Evolutionary conservation across 2,888 invertebrate genomes (phyloP).

Genomic region (Plebejus argus): DNA sequence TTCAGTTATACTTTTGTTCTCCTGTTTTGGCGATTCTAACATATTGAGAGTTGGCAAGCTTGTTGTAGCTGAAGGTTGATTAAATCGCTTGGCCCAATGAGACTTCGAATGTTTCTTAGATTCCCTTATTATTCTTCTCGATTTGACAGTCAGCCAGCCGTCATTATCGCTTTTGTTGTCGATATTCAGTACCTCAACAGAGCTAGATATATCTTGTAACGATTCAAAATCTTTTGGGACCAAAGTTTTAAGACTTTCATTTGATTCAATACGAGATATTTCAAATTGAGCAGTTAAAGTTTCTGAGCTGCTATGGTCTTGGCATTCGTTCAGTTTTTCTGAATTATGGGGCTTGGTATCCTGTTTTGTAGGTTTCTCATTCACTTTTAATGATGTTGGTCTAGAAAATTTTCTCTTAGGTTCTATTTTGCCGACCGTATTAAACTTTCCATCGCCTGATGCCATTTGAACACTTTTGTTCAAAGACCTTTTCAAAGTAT

Average conservation of each 20-base stretch:
- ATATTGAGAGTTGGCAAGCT: constrained; percentile 88
- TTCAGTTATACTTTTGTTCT: constrained; percentile 55
- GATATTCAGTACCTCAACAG: constrained; percentile 75
- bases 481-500: constrained; percentile 46
- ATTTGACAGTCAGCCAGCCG: constrained; percentile 95
- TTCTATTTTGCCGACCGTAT: constrained; percentile 52
- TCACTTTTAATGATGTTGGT: constrained; percentile 62
- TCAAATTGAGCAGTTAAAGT: constrained; percentile 75
- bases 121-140: constrained; percentile 82
- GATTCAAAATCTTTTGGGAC: constrained; percentile 65
- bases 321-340: constrained; percentile 62
- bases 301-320: constrained; percentile 79
- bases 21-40: constrained; percentile 74
- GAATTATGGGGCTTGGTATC: neutral
- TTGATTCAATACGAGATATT: constrained; percentile 73
- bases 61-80: constrained; percentile 91
- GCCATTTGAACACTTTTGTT: constrained; percentile 56
- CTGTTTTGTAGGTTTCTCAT: constrained; percentile 58
- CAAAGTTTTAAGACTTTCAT: constrained; percentile 73
- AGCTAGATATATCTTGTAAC: constrained; percentile 60
- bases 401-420: constrained; percentile 58
- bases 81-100: constrained; percentile 88
- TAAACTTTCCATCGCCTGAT: constrained; percentile 60
- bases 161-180: constrained; percentile 78
- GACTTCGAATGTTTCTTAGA: constrained; percentile 83